These are phyloP conservation scores for Daktulosphaira vitifoliae DNA, from an alignment of 1,140 invertebrate species.

Conservation along the genomic window DNA sequence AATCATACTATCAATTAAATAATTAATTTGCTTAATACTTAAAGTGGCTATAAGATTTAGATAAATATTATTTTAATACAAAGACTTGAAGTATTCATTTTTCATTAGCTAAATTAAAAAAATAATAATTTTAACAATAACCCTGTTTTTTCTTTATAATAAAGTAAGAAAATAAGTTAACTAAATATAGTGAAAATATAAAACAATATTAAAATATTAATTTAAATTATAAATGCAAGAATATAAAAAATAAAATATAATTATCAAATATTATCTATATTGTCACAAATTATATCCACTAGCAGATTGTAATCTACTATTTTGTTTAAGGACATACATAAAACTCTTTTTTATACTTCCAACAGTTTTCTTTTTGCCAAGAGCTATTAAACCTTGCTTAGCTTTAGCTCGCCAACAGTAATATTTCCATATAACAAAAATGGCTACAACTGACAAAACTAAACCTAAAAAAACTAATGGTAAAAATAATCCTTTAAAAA, in stretches of 20 bases:
- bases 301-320: slow-evolving; percentile 4
- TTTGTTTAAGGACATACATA: slow-evolving; percentile 19
- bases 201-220: too few species aligned
- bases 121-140: too few species aligned
- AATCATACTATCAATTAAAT: too few species aligned
- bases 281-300: slow-evolving; percentile 24
- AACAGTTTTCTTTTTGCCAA: slow-evolving; percentile 22
- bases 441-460: neutral
- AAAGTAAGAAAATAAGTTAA: too few species aligned
- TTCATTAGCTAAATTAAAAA: too few species aligned
- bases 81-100: too few species aligned
- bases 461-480: neutral
- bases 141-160: too few species aligned
- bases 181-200: too few species aligned
- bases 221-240: too few species aligned
- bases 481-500: neutral
- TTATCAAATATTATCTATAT: neutral
- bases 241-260: neutral
- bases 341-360: slow-evolving; percentile 23
- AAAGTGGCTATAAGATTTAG: too few species aligned
- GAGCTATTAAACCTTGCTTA: slow-evolving; percentile 14
- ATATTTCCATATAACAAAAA: slow-evolving; percentile 18
- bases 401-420: slow-evolving; percentile 26
- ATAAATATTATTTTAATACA: too few species aligned
- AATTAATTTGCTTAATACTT: too few species aligned